These are phyloP conservation scores for Manis javanica DNA, from an alignment of 2,797 vertebrate species.

Conservation along the genomic window DNA sequence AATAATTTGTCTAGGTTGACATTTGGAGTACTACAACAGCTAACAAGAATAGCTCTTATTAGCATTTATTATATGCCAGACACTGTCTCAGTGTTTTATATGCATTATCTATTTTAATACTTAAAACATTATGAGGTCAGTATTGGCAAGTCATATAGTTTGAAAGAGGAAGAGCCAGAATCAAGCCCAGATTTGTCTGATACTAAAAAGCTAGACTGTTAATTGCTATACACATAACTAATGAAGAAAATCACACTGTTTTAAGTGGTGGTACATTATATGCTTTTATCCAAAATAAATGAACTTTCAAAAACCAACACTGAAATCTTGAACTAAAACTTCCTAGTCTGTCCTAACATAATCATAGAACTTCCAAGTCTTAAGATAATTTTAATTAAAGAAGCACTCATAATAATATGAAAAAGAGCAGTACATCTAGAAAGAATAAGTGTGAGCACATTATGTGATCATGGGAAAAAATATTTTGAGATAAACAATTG, in stretches of 20 bases:
- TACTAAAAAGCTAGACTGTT: neutral
- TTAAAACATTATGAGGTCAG: neutral
- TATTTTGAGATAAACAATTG: conserved; percentile 53
- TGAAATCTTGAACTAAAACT: conserved; percentile 45
- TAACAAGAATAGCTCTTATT: neutral
- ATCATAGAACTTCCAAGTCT: conserved; percentile 45
- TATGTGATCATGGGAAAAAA: conserved; percentile 6
- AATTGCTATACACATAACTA: neutral
- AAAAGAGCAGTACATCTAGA: neutral
- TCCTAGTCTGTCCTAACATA: conserved; percentile 9
- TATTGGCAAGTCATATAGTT: neutral
- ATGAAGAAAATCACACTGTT: neutral
- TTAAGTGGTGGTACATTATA: neutral
- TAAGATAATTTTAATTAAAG: conserved; percentile 40
- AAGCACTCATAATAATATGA: neutral
- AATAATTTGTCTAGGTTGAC: neutral
- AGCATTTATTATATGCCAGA: conserved; percentile 1
- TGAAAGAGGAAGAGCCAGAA: neutral
- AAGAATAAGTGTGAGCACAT: neutral
- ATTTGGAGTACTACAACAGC: neutral
- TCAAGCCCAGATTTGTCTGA: neutral
- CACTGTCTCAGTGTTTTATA: neutral
- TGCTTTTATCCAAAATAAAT: neutral
- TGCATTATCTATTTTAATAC: neutral
- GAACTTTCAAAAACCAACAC: conserved; percentile 44